These are phyloP conservation scores for Sebastes schlegelii DNA, from an alignment of 2,113 vertebrate genomes.

Conservation along the genomic window DNA sequence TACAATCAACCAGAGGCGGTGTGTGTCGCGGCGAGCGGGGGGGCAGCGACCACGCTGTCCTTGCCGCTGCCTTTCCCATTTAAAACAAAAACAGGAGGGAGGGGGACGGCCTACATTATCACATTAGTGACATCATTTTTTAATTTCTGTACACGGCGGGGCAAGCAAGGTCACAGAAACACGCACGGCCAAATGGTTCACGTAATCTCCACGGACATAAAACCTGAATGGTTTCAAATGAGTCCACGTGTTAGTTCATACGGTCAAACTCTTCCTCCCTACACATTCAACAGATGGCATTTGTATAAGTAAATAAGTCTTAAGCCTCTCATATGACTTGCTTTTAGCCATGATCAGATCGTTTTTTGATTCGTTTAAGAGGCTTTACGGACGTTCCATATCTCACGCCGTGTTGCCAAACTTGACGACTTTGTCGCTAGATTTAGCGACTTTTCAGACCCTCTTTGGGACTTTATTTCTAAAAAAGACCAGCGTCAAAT, in stretches of 20 bases:
- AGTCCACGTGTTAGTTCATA: background rate
- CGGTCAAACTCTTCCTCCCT: background rate
- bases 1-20: slow-evolving; percentile 69
- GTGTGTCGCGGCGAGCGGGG: slow-evolving; percentile 21
- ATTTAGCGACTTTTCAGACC: too few relatives aligned
- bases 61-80: slow-evolving; percentile 52
- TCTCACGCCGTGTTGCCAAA: too few relatives aligned
- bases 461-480: too few relatives aligned
- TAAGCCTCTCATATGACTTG: background rate
- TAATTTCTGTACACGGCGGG: slow-evolving; percentile 19
- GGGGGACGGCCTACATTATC: slow-evolving; percentile 10
- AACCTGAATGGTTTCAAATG: slow-evolving; percentile 2
- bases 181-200: background rate
- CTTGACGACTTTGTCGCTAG: too few relatives aligned
- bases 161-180: slow-evolving; percentile 27
- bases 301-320: background rate
- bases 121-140: slow-evolving; percentile 22
- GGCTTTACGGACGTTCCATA: background rate
- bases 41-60: slow-evolving; percentile 57
- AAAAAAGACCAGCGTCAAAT: too few relatives aligned
- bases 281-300: background rate
- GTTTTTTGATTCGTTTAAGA: background rate
- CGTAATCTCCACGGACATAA: background rate
- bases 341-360: background rate
- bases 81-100: slow-evolving; percentile 38